These are phyloP conservation scores for Coboldia fuscipes DNA, from an alignment of 1,140 invertebrate species.

Conservation along the genomic window DNA sequence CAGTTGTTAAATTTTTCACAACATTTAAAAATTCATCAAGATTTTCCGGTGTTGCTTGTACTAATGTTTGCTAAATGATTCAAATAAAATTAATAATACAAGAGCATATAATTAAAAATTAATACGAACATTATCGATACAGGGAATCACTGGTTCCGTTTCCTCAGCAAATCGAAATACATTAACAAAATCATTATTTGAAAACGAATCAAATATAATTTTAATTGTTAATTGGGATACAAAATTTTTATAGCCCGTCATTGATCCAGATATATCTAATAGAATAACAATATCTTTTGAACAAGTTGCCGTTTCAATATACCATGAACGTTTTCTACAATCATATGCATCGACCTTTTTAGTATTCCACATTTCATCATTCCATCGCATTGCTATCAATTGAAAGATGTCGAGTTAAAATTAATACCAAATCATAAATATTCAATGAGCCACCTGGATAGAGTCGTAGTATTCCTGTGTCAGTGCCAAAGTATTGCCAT, in stretches of 20 bases:
- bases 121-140: constrained; percentile 41
- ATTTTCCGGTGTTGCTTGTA: constrained; percentile 87
- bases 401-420: constrained; percentile 6
- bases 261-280: constrained; percentile 90
- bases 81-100: background rate
- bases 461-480: constrained; percentile 73
- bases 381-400: constrained; percentile 11
- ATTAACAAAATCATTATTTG: constrained; percentile 95
- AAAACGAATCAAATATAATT: constrained; percentile 83
- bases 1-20: constrained; percentile 41
- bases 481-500: constrained; percentile 93
- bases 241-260: constrained; percentile 63
- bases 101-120: background rate
- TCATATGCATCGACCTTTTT: constrained; percentile 50
- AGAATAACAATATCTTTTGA: constrained; percentile 95
- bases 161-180: constrained; percentile 56
- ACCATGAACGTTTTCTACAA: constrained; percentile 74
- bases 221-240: constrained; percentile 48
- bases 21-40: constrained; percentile 49
- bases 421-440: too few species aligned
- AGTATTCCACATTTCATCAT: constrained; percentile 26
- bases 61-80: constrained; percentile 30
- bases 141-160: constrained; percentile 45
- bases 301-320: constrained; percentile 90
- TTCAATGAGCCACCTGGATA: constrained; percentile 77